Base-by-base conservation (phyloP, 2,797 vertebrate genomes). In the Knipowitschia caucasica region DNA sequence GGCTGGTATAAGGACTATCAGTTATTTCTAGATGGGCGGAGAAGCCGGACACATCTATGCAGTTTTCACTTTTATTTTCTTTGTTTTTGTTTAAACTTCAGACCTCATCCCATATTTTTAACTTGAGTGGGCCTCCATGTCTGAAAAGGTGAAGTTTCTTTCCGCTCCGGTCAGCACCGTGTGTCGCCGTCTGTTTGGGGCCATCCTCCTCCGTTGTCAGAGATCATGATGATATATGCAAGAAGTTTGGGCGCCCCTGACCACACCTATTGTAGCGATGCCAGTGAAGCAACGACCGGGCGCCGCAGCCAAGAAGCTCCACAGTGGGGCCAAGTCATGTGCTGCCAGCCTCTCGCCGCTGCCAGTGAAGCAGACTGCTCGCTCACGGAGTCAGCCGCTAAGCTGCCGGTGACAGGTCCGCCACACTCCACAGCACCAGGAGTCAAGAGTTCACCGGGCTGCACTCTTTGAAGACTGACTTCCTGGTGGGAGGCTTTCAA, bases 281-380 rank as follows among this genome's bases (percentile, higher is more conserved):
- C 52, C 55, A 50, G 35, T 42, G 56, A 56, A 64, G 34, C 42
- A 29, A 35, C n/a, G 6, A 18, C 39, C 27, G 38, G 24, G 46
- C 30, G 11, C 3, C 59, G 12, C 0, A 60, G 42, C 45, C 51
- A 31, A 57, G 43, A 15, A 62, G 53, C 56, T 53, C 50, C 7
- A 9, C 29, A 23, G 50, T 38, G 24, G 30, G 2, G 50, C 69
- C 50, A 63, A 62, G 44, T 56, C 49, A 29, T 49, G 29, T 29
- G 60, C 21, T 67, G 36, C 56, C 64, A 59, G 59, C 51, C 11
- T 23, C 46, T 15, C 26, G 15, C 38, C 31, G 43, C 7, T 30
- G 47, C 35, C 38, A 25, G 46, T 62, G 38, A 29, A 56, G 23
- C 43, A 52, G 44, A 33, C 36, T 7, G 0, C 6, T 29, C 29